phyloP scores from a whole-genome alignment of 2,113 vertebrate genomes.

The Reinhardtius hippoglossoides region DNA sequence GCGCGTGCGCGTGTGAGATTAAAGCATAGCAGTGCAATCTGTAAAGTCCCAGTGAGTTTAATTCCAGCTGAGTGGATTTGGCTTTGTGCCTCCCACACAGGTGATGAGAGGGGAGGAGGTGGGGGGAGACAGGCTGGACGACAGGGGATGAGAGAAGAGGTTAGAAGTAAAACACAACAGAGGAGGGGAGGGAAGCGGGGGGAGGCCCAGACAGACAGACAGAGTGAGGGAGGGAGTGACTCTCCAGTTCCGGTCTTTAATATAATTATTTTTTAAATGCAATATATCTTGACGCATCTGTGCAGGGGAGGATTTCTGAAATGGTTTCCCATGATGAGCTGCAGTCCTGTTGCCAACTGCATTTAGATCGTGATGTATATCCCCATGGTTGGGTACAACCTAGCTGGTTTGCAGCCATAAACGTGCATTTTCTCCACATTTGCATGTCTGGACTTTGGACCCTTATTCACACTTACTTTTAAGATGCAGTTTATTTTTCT shows the following conservation, averaged over 20 bases:
- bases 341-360: not conserved
- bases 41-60: conserved; percentile 67
- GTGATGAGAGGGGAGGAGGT: conserved; percentile 54
- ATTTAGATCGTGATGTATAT: conserved; percentile 7
- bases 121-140: conserved; percentile 23
- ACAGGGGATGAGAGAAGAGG: conserved; percentile 36
- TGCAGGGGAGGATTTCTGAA: conserved; percentile 25
- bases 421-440: not conserved
- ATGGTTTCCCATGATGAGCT: conserved; percentile 20
- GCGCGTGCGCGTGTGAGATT: conserved; percentile 30
- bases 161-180: conserved; percentile 24
- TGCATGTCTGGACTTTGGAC: not conserved
- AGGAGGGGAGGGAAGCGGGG: not conserved
- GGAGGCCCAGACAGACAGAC: too few relatives aligned
- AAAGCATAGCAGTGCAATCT: conserved; percentile 52
- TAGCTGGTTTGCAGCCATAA: conserved; percentile 9
- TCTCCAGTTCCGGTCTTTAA: conserved; percentile 25
- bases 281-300: conserved; percentile 4
- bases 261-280: conserved; percentile 3
- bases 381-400: not conserved
- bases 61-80: conserved; percentile 73
- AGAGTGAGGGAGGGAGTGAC: conserved; percentile 12
- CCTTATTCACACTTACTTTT: not conserved
- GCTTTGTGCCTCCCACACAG: conserved; percentile 74
- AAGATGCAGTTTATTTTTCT: not conserved